Conservation (phyloP, 2,113 vertebrate genomes). For the Smithornis capensis region DNA sequence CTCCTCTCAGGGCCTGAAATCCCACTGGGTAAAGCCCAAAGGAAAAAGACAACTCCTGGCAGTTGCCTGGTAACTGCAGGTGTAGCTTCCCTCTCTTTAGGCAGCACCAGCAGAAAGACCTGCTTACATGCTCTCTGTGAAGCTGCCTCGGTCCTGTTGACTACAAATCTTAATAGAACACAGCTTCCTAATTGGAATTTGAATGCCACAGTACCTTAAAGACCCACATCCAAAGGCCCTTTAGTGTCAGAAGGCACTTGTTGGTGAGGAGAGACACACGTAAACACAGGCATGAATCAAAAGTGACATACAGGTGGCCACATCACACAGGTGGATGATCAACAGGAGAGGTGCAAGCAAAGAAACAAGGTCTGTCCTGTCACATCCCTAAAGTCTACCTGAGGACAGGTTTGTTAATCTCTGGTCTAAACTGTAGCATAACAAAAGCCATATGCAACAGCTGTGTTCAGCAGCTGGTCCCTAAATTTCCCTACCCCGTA, state of each 20-base stretch:
- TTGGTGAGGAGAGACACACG: neutral
- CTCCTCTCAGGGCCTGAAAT: neutral
- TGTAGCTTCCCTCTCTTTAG: neutral
- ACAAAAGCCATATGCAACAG: neutral
- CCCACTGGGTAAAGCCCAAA: neutral
- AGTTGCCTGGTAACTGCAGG: neutral
- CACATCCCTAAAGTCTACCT: neutral
- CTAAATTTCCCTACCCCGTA: neutral
- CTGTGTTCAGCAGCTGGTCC: neutral
- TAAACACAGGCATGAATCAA: neutral
- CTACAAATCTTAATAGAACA: neutral
- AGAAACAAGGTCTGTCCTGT: neutral
- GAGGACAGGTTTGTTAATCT: neutral
- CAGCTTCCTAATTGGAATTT: neutral
- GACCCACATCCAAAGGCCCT: neutral
- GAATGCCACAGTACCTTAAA: neutral
- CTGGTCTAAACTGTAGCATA: neutral
- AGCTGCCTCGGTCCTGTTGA: neutral
- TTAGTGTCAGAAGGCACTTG: neutral
- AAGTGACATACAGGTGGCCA: neutral
- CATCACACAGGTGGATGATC: neutral
- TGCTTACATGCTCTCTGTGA: neutral
- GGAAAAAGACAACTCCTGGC: neutral
- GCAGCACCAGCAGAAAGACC: neutral
- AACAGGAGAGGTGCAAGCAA: neutral